Evolutionary conservation across 1,140 invertebrate species (phyloP).

Genomic region (Musca vetustissima): DNA sequence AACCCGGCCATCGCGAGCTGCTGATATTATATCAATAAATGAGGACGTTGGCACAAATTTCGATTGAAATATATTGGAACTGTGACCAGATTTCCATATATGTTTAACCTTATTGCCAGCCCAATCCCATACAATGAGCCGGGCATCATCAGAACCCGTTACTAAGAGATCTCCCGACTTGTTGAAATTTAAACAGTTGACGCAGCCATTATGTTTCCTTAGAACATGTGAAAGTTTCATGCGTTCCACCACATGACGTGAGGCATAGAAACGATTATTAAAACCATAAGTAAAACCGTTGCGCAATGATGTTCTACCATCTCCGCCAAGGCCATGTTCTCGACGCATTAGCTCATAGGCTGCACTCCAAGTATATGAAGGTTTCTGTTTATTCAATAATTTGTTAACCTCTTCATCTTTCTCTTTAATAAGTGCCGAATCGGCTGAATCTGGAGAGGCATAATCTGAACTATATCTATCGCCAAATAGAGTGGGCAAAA

Average conservation of each 20-base stretch:
- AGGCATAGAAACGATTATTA: conserved; percentile 72
- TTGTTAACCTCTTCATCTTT: conserved; percentile 23
- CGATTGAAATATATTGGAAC: conserved; percentile 86
- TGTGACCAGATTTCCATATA: conserved; percentile 76
- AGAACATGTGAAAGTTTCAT: conserved; percentile 79
- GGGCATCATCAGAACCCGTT: conserved; percentile 88
- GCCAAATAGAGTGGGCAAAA: neutral
- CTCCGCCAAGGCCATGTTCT: conserved; percentile 39
- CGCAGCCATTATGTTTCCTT: conserved; percentile 82
- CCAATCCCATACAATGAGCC: conserved; percentile 91
- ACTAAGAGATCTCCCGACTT: conserved; percentile 59
- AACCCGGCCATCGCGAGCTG: conserved; percentile 88
- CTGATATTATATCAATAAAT: conserved; percentile 83
- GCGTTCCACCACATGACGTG: conserved; percentile 78
- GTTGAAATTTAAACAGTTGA: conserved; percentile 92
- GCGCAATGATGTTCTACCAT: conserved; percentile 19
- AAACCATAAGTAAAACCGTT: conserved; percentile 27
- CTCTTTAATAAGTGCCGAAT: neutral
- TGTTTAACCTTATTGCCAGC: conserved; percentile 66
- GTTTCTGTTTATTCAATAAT: conserved; percentile 41
- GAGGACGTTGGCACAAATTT: conserved; percentile 65
- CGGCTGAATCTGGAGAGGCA: neutral
- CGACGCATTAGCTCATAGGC: conserved; percentile 40
- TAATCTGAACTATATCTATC: neutral
- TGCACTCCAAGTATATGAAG: conserved; percentile 37